A percentile compares a stretch with the other conserved stretches of the same genome.
Evolutionary conservation across 2,888 invertebrate species (phyloP).

Genomic region (Kryphioiulus occultus): DNA sequence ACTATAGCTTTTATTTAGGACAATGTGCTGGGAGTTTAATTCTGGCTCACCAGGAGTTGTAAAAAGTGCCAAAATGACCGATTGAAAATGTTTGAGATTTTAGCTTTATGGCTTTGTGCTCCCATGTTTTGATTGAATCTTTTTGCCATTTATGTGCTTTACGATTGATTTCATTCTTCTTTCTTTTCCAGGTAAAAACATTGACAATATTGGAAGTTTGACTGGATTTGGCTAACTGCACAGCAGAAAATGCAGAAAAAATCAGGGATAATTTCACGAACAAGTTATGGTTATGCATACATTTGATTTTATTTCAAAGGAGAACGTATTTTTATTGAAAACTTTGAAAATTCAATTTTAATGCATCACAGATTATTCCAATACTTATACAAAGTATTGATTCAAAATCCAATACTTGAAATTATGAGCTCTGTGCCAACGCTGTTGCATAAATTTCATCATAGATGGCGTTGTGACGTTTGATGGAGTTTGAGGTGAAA

Average conservation of each 20-base stretch:
- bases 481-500: not conserved
- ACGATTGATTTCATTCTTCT: not conserved
- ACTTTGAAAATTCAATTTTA: no score
- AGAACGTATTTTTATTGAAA: no score
- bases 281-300: not conserved
- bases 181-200: not conserved
- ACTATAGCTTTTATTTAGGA: not conserved
- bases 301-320: no score
- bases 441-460: not conserved
- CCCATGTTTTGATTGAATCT: no score
- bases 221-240: not conserved
- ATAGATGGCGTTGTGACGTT: not conserved
- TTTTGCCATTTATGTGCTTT: not conserved
- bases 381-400: no score
- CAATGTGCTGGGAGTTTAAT: not conserved
- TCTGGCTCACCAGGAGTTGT: no score
- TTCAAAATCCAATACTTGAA: not conserved
- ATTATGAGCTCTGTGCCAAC: no score
- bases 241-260: not conserved
- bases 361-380: no score
- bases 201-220: not conserved
- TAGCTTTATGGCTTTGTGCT: no score
- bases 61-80: no score
- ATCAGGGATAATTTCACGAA: not conserved
- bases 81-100: no score